These are phyloP conservation scores for Nannoperca obscura DNA, from an alignment of 2,797 vertebrate genomes.

Conservation along the genomic window DNA sequence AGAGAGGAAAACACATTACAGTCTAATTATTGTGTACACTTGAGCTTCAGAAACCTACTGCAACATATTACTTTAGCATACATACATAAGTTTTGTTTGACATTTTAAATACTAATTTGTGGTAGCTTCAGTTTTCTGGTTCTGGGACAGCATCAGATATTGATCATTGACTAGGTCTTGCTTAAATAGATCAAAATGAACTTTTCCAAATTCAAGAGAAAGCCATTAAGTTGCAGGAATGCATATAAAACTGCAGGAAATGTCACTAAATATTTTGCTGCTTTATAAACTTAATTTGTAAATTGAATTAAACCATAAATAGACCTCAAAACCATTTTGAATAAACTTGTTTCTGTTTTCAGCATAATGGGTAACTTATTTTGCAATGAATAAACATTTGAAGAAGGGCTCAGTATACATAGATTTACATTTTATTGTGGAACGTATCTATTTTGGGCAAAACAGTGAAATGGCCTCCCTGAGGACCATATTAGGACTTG, in stretches of 20 bases:
- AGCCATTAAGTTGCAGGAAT: conserved; percentile 1
- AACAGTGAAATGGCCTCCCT: conserved; percentile 9
- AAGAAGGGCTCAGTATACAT: conserved; percentile 16
- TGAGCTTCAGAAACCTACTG: neutral
- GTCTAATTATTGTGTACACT: neutral
- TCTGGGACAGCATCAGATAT: neutral
- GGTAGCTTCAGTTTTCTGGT: neutral
- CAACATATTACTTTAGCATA: too few species aligned
- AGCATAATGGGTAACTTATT: neutral
- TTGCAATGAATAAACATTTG: neutral
- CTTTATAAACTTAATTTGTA: conserved; percentile 16
- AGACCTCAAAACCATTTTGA: conserved; percentile 2
- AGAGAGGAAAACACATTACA: conserved; percentile 22
- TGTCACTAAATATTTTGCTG: neutral
- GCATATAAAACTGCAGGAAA: neutral
- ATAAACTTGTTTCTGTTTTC: conserved; percentile 4
- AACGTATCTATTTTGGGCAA: conserved; percentile 55
- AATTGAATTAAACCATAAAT: neutral
- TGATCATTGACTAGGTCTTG: neutral
- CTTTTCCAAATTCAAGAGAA: neutral
- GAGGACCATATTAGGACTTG: conserved; percentile 66
- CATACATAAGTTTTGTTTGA: conserved; percentile 3
- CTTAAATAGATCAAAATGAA: neutral
- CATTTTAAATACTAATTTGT: neutral
- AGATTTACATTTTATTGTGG: conserved; percentile 23